Evolutionary conservation across 2,113 vertebrate genomes (phyloP), one percentile per base, ranked within the genome.

Genomic region (Embiotoca jacksoni): DNA sequence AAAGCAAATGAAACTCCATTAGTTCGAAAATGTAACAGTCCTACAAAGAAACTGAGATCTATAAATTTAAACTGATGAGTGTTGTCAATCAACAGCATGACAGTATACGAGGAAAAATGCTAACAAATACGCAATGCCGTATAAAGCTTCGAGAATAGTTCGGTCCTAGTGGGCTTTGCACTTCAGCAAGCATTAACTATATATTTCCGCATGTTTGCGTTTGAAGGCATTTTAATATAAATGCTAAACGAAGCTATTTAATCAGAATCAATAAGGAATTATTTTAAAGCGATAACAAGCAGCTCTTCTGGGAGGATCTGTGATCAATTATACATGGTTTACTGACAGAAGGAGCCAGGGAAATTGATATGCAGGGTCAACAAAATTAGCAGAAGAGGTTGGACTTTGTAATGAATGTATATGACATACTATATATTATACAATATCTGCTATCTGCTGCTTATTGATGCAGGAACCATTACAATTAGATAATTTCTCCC

Each of bases 251-350:
- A 81, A 59, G 59, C 35, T 61, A 31, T 83, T 85, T 69, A 80
- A 83, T 83, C 71, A 75, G 56, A 78, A 81, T 80, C 72, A 87
- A 88, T 88, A 81, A 82, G 57, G 35, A 71, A 76, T 72, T 5
- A 54, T 55, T 78, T 80, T 50, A 63, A 75, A 69, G 82, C 2
- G 44, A 81, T 75, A 78, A 66, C 32, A 57, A 77, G 49, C 54
- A 63, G 54, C 61, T 60, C 71, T 36, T 57, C 63, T 75, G 33
- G 60, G 54, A 81, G 54, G 15, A 33, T 6, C 47, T 79, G 32
- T 71, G 41, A 87, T 85, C 73, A 89, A 62, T 85, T 89, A 83
- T 39, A 64, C 0, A 81, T 80, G 62, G 46, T 62, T 63, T 73
- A 72, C 31, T 61, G 49, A 63, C 5, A 16, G 35, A 54, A 54